These are phyloP conservation scores for Agonopterix arenella DNA, from an alignment of 2,888 invertebrate genomes.

Conservation along the genomic window DNA sequence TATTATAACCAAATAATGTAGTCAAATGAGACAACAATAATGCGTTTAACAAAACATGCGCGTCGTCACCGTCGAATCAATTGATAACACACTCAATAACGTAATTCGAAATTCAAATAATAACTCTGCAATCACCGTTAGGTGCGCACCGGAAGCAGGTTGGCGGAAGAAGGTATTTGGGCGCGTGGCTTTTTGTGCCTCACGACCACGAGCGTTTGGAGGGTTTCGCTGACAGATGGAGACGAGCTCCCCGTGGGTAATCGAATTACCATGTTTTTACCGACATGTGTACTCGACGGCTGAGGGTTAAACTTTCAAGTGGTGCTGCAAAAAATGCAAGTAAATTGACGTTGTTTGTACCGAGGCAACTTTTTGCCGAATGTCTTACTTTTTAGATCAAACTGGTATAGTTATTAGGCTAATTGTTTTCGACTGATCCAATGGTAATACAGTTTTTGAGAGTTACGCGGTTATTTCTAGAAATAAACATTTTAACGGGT, in stretches of 20 bases:
- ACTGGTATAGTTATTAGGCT: too few relatives aligned
- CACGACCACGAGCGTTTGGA: constrained; percentile 21
- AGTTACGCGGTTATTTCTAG: too few relatives aligned
- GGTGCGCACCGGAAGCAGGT: constrained; percentile 52
- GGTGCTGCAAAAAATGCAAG: constrained; percentile 22
- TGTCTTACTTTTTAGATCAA: too few relatives aligned
- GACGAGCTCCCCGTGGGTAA: constrained; percentile 24
- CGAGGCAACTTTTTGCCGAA: neutral
- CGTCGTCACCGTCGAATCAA: too few relatives aligned
- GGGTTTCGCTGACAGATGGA: constrained; percentile 55
- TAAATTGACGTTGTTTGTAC: neutral
- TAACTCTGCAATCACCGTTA: neutral
- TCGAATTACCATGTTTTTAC: constrained; percentile 36
- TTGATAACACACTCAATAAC: too few relatives aligned
- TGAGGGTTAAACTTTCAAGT: constrained; percentile 28
- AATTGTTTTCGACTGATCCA: too few relatives aligned
- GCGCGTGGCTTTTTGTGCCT: constrained; percentile 54
- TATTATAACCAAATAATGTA: too few relatives aligned
- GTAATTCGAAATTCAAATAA: neutral
- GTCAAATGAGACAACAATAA: too few relatives aligned
- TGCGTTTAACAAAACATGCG: too few relatives aligned
- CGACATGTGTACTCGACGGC: constrained; percentile 15
- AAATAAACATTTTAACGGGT: too few relatives aligned
- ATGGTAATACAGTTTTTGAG: too few relatives aligned
- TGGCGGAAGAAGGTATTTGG: constrained; percentile 48